These are phyloP conservation scores for Formica aserva DNA, from an alignment of 2,888 invertebrate species.

Conservation along the genomic window DNA sequence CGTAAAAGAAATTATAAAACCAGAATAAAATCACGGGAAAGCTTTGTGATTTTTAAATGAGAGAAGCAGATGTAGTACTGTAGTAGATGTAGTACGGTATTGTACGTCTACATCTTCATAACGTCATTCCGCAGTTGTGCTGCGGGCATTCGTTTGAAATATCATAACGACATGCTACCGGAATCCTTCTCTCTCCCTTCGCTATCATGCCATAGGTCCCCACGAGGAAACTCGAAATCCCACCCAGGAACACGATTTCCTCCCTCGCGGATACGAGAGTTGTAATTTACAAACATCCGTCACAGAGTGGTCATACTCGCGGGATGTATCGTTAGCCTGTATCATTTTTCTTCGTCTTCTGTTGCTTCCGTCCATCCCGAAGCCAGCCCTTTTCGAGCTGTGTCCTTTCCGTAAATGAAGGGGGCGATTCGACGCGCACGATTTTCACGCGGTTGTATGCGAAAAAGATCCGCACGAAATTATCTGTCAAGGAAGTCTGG, in stretches of 20 bases:
- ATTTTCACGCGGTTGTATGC: slow-evolving; percentile 64
- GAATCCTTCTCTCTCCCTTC: slow-evolving; percentile 15
- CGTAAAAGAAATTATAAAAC: neutral
- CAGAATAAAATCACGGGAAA: slow-evolving; percentile 28
- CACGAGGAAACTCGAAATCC: slow-evolving; percentile 42
- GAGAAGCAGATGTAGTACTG: slow-evolving; percentile 21
- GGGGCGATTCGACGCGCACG: slow-evolving; percentile 57
- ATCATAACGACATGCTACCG: slow-evolving; percentile 42
- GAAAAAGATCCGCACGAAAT: slow-evolving; percentile 69
- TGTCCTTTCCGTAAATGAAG: slow-evolving; percentile 58
- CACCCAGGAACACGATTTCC: slow-evolving; percentile 52
- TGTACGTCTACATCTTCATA: slow-evolving; percentile 40
- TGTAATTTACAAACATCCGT: slow-evolving; percentile 63
- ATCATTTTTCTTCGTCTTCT: slow-evolving; percentile 71
- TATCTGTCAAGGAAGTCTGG: slow-evolving; percentile 58
- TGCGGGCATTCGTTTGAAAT: slow-evolving; percentile 47
- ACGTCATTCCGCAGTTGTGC: slow-evolving; percentile 32
- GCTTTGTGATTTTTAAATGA: slow-evolving; percentile 6
- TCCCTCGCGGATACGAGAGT: slow-evolving; percentile 49
- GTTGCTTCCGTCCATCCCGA: slow-evolving; percentile 50
- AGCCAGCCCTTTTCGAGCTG: slow-evolving; percentile 21
- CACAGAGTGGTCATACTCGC: slow-evolving; percentile 61
- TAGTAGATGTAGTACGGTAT: neutral
- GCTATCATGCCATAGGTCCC: slow-evolving; percentile 9
- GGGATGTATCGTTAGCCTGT: slow-evolving; percentile 58